Conservation (phyloP, 2,113 vertebrate genomes). For the Stictonetta naevosa region DNA sequence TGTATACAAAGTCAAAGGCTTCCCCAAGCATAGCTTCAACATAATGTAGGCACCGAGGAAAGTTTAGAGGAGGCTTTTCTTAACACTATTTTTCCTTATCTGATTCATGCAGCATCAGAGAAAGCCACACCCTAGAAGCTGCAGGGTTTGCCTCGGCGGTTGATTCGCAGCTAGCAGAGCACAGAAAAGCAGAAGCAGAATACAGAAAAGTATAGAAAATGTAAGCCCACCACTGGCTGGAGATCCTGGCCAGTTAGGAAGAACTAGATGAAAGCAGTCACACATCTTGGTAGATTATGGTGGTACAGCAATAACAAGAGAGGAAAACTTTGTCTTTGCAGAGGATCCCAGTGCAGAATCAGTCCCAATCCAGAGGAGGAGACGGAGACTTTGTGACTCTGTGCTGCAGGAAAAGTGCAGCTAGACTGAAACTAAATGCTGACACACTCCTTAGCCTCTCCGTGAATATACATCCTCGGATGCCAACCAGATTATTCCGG, state of each 20-base stretch:
- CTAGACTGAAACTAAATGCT: conserved; percentile 77
- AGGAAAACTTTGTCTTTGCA: conserved; percentile 60
- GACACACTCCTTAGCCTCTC: conserved; percentile 72
- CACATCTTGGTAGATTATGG: conserved; percentile 87
- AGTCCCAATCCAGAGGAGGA: conserved; percentile 59
- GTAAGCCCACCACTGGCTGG: conserved; percentile 92
- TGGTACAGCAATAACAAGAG: conserved; percentile 47
- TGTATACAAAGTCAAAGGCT: conserved; percentile 32
- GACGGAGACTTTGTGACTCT: conserved; percentile 63
- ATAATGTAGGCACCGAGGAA: background rate
- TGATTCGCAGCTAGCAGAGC: conserved; percentile 59
- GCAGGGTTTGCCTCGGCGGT: conserved; percentile 56
- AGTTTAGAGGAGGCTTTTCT: conserved; percentile 57
- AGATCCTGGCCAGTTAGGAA: conserved; percentile 96
- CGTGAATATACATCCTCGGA: conserved; percentile 81
- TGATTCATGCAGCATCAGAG: conserved; percentile 72
- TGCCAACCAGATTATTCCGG: conserved; percentile 80
- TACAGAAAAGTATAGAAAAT: conserved; percentile 74
- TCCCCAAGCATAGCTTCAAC: conserved; percentile 41
- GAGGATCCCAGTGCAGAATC: conserved; percentile 62
- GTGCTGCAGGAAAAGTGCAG: conserved; percentile 73
- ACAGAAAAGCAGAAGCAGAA: conserved; percentile 70
- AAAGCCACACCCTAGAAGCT: conserved; percentile 77
- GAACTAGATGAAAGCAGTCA: conserved; percentile 98
- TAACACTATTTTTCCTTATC: conserved; percentile 66